Evolutionary conservation across 2,113 vertebrate genomes (phyloP), one percentile per base, ranked within the genome.

Genomic region (Potamarius usumacintae): DNA sequence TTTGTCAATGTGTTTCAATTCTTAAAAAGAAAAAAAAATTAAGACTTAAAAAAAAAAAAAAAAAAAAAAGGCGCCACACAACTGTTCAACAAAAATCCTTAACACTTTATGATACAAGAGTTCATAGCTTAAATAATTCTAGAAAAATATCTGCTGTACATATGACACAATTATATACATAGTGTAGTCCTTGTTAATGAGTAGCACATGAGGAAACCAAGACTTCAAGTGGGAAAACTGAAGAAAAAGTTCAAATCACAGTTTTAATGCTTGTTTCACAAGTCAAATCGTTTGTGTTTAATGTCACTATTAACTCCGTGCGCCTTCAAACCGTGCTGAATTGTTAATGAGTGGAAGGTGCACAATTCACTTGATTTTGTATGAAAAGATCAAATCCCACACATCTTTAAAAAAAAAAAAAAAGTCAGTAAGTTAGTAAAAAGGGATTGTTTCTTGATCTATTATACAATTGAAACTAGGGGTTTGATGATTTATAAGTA

Each of bases 101-200:
- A 92, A 94, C 92, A 94, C 89, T 90, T 87, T 89, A 90, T 88
- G 96, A 96, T 95, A 94, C 94, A 95, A 95, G 94, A 77, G 94
- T 96, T 96, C 94, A 94, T 94, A 89, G 94, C 94, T 98, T 97
- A 98, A 99, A 99, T 97, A 97, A 97, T 95, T 94, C 96, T 97
- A 96, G 95, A 97, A 96, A 96, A 96, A 96, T 96, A 96, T 98
- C 95, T 97, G 95, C 96, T 97, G 95, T 97, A 96, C 96, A 97
- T 95, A 96, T 96, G 94, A 96, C 94, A 97, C 93, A 95, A 95
- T 94, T 97, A 98, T 97, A 97, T 98, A 98, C 97, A 97, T 93
- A 90, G 84, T 93, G 95, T 91, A 74, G 72, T 77, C 86, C 69
- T 94, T 91, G 93, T 90, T 93, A 83, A 86, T 67, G 30, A 25